Conservation (phyloP, 2,888 invertebrate genomes). For the Rhagonycha fulva region DNA sequence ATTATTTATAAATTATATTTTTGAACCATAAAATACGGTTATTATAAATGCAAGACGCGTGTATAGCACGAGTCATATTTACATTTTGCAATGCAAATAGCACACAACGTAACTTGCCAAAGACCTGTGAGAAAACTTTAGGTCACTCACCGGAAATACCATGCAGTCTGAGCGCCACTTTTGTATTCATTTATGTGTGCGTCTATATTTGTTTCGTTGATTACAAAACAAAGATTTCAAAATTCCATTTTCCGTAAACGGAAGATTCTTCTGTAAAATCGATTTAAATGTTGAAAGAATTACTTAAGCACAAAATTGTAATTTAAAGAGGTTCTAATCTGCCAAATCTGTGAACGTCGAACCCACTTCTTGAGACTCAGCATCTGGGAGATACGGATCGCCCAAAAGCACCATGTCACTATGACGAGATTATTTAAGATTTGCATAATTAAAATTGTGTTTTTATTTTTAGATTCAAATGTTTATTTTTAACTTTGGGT, state of each 20-base stretch:
- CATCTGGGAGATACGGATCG: background rate
- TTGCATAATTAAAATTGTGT: conserved; percentile 14
- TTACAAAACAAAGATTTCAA: background rate
- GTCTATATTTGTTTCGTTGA: background rate
- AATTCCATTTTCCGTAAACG: background rate
- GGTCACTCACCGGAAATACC: conserved; percentile 29
- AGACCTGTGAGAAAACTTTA: conserved; percentile 4
- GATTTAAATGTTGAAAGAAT: background rate
- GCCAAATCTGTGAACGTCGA: background rate
- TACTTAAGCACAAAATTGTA: background rate
- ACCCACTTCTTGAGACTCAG: background rate
- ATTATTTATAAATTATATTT: conserved; percentile 1
- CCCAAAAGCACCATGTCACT: background rate
- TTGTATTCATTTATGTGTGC: conserved; percentile 16
- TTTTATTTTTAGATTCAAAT: conserved; percentile 12
- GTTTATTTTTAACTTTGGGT: background rate
- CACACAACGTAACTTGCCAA: conserved; percentile 9
- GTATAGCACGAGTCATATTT: conserved; percentile 10
- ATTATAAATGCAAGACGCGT: conserved; percentile 7
- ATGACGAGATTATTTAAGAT: conserved; percentile 15
- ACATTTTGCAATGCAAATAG: conserved; percentile 11
- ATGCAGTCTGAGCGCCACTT: conserved; percentile 31
- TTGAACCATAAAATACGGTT: background rate
- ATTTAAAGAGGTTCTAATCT: background rate
- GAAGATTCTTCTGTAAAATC: background rate